These are phyloP conservation scores for Scomber scombrus DNA, from an alignment of 2,113 vertebrate species.

Conservation along the genomic window DNA sequence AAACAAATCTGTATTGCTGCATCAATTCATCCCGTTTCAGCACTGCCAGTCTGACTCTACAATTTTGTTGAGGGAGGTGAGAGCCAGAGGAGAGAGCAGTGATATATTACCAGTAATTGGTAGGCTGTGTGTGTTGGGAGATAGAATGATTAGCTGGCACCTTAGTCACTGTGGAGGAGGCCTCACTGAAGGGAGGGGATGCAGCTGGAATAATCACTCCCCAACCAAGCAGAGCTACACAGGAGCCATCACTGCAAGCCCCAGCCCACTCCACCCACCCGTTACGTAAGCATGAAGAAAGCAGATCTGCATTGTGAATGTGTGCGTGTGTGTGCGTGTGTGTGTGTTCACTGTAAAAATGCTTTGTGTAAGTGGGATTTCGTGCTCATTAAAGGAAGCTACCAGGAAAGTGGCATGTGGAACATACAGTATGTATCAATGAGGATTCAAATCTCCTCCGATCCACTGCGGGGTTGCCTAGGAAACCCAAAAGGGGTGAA, in stretches of 20 bases:
- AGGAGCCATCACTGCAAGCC: constrained; percentile 52
- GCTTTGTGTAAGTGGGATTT: constrained; percentile 40
- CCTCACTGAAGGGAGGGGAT: constrained; percentile 52
- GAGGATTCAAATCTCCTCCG: constrained; percentile 61
- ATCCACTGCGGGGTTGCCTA: constrained; percentile 72
- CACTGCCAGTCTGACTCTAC: constrained; percentile 1
- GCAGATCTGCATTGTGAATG: constrained; percentile 58
- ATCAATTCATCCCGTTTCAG: constrained; percentile 6
- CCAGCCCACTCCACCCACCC: constrained; percentile 77
- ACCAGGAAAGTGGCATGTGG: constrained; percentile 26
- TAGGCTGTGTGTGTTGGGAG: constrained; percentile 55
- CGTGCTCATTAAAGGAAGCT: constrained; percentile 33
- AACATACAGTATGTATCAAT: constrained; percentile 26
- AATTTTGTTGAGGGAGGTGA: constrained; percentile 22
- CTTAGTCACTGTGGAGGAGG: constrained; percentile 70
- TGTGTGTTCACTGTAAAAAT: not conserved
- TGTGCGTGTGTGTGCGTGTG: not conserved
- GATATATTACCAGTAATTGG: constrained; percentile 54
- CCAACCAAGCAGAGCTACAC: constrained; percentile 65
- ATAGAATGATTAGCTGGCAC: constrained; percentile 61
- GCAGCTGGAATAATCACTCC: constrained; percentile 70
- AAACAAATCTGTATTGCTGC: not conserved
- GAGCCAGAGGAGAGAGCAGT: constrained; percentile 36
- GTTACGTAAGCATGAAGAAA: constrained; percentile 71
- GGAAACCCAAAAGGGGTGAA: constrained; percentile 70